Evolutionary conservation across 2,888 invertebrate genomes (phyloP).

Genomic region (Amiota minor): DNA sequence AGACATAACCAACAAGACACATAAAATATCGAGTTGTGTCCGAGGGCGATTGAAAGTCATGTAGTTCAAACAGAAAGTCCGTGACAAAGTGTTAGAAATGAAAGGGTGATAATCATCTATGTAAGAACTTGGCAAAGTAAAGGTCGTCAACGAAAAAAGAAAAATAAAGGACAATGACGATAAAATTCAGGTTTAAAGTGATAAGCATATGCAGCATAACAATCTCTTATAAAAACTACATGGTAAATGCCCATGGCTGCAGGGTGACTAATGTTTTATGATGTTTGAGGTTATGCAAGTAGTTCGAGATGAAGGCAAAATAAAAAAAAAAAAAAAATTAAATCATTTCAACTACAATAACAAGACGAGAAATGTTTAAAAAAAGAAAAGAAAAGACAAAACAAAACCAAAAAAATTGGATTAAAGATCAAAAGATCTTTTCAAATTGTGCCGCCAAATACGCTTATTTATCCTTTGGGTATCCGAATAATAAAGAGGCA

Average conservation of each 20-base stretch:
- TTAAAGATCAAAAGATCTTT: constrained; percentile 22
- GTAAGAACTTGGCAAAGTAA: constrained; percentile 25
- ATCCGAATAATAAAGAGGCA: not conserved
- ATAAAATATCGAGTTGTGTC: constrained; percentile 27
- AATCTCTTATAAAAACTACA: constrained; percentile 1
- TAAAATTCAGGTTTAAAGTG: not conserved
- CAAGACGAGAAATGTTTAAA: too few species aligned
- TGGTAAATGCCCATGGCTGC: not conserved
- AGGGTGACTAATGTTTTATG: not conserved
- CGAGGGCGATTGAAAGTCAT: constrained; percentile 51
- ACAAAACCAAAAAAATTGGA: constrained; percentile 6
- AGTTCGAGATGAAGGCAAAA: constrained; percentile 1
- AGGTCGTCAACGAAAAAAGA: constrained; percentile 1
- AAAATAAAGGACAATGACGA: not conserved
- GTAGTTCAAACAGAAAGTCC: constrained; percentile 34
- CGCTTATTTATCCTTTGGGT: constrained; percentile 22
- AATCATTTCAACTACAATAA: constrained; percentile 17
- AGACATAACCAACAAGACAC: constrained; percentile 32
- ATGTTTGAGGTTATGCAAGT: constrained; percentile 20
- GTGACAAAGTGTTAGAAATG: constrained; percentile 9
- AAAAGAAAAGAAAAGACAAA: not conserved
- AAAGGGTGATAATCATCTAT: constrained; percentile 47
- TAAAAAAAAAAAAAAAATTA: constrained; percentile 6
- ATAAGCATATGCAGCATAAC: constrained; percentile 9
- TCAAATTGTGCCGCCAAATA: not conserved